A percentile compares a stretch with the other conserved stretches of the same genome.
Evolutionary conservation across 1,140 invertebrate genomes (phyloP).

Genomic region (Eriocheir sinensis): DNA sequence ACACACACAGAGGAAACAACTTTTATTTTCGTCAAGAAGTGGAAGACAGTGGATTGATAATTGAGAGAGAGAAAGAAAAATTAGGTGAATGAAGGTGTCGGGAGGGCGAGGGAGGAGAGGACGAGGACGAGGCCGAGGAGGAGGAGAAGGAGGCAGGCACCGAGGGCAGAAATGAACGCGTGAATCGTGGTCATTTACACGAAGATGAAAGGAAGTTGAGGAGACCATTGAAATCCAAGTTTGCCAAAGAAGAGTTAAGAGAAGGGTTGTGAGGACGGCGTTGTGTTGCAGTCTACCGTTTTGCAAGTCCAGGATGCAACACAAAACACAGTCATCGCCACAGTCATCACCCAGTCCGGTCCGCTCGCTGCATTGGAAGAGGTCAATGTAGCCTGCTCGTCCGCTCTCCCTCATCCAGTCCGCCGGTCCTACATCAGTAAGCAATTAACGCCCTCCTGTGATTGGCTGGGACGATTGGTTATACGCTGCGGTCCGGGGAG

Average conservation of each 20-base stretch:
- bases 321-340: conserved; percentile 63
- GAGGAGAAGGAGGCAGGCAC: background rate
- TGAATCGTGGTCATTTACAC: too few relatives aligned
- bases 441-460: background rate
- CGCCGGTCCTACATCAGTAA: background rate
- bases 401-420: background rate
- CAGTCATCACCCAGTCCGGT: too few relatives aligned
- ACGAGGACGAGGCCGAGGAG: background rate
- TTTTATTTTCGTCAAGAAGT: background rate
- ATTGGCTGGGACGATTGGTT: conserved; percentile 38
- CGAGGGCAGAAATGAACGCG: background rate
- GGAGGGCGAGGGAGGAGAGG: background rate
- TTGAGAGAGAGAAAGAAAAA: background rate
- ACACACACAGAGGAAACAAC: background rate
- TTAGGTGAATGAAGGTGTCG: background rate
- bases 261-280: background rate
- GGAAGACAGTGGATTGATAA: background rate
- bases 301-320: background rate
- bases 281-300: background rate
- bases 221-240: too few relatives aligned
- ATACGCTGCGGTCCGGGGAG: background rate
- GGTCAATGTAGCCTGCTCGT: background rate
- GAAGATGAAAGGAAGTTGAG: too few relatives aligned
- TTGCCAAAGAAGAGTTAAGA: background rate
- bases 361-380: conserved; percentile 31